Evolutionary conservation across 1,140 invertebrate genomes (phyloP).

Genomic region (Mamestra configurata): DNA sequence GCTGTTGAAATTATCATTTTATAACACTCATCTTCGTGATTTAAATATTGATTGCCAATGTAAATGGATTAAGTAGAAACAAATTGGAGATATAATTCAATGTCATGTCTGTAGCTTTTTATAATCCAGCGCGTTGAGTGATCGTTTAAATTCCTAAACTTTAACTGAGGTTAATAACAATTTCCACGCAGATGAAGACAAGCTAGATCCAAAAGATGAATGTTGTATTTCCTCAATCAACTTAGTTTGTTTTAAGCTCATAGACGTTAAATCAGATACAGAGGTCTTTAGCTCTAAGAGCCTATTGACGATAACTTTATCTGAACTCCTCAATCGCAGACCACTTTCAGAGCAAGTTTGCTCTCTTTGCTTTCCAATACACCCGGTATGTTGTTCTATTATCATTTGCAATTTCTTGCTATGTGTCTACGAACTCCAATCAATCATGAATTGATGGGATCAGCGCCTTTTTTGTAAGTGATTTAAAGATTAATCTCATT

Average conservation of each 20-base stretch:
- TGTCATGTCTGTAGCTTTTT: not conserved
- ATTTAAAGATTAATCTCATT: not conserved
- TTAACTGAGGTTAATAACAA: not conserved
- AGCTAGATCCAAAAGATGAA: not conserved
- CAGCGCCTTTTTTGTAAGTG: not conserved
- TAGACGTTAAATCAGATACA: not conserved
- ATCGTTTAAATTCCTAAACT: not conserved
- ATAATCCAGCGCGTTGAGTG: not conserved
- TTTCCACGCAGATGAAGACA: not conserved
- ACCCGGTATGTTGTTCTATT: slow-evolving; percentile 51
- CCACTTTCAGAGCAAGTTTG: slow-evolving; percentile 52
- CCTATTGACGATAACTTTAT: slow-evolving; percentile 23
- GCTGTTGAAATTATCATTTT: slow-evolving; percentile 1
- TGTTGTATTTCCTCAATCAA: not conserved
- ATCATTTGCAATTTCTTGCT: slow-evolving; percentile 46
- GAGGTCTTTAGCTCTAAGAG: slow-evolving; percentile 13
- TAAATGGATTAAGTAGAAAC: not conserved
- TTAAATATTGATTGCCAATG: not conserved
- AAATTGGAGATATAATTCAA: slow-evolving; percentile 3
- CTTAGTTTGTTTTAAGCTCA: not conserved
- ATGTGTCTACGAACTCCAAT: not conserved
- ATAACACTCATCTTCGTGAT: not conserved
- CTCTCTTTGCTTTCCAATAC: slow-evolving; percentile 59
- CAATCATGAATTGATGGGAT: slow-evolving; percentile 16
- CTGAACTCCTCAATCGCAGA: slow-evolving; percentile 13